These are phyloP conservation scores for Phthorimaea operculella DNA, from an alignment of 1,140 invertebrate genomes.

Conservation along the genomic window DNA sequence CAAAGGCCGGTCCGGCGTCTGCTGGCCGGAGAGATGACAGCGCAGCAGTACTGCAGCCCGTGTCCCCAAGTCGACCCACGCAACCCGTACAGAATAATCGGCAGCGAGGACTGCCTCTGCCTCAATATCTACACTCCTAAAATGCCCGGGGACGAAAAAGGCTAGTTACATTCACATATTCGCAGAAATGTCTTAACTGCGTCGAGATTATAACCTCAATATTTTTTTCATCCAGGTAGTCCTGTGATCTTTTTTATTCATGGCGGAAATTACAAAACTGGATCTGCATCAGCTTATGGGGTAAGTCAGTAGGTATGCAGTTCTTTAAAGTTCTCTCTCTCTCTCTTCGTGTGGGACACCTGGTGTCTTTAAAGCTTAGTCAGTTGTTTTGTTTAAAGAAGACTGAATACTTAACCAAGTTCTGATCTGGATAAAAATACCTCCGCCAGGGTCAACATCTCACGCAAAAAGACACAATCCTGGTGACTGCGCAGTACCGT, in stretches of 20 bases:
- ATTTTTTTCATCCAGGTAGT: slow-evolving; percentile 39
- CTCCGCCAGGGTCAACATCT: slow-evolving; percentile 48
- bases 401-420: too few species aligned
- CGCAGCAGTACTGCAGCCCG: slow-evolving; percentile 63
- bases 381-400: too few species aligned
- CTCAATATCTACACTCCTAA: slow-evolving; percentile 81
- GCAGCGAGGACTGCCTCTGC: slow-evolving; percentile 82
- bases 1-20: slow-evolving; percentile 63
- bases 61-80: slow-evolving; percentile 69
- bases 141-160: slow-evolving; percentile 67
- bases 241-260: slow-evolving; percentile 75
- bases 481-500: slow-evolving; percentile 55
- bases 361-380: too few species aligned
- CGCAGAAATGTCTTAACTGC: too few species aligned
- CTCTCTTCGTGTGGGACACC: too few species aligned
- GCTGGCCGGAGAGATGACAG: slow-evolving; percentile 68
- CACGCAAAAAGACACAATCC: slow-evolving; percentile 48
- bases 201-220: background rate
- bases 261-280: slow-evolving; percentile 72
- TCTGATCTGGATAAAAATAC: too few species aligned
- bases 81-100: slow-evolving; percentile 49
- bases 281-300: slow-evolving; percentile 74
- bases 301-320: slow-evolving; percentile 45
- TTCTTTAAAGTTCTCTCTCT: background rate
- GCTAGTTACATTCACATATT: slow-evolving; percentile 14